phyloP scores from a whole-genome alignment of 1,140 invertebrate genomes.

The Brevipalpus yothersi region DNA sequence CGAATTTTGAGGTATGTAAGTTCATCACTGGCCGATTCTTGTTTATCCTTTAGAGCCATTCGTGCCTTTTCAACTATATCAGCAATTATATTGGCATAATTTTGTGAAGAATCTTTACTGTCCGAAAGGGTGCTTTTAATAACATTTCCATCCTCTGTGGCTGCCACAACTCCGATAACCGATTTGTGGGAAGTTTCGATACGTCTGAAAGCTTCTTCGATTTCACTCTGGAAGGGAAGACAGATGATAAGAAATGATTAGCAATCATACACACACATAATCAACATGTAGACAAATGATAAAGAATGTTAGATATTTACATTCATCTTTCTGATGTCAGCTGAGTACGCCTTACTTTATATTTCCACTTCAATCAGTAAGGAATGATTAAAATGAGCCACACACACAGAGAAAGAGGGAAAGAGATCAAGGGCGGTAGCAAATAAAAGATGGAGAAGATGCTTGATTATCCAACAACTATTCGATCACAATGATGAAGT shows the following conservation, averaged over 20 bases:
- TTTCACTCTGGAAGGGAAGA: conserved; percentile 2
- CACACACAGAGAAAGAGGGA: too few relatives aligned
- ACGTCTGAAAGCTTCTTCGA: conserved; percentile 8
- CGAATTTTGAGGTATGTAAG: conserved; percentile 9
- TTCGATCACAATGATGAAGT: too few relatives aligned
- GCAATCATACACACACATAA: background rate
- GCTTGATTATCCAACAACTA: too few relatives aligned
- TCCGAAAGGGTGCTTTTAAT: conserved; percentile 7
- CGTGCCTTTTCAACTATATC: conserved; percentile 7
- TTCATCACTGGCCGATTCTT: conserved; percentile 8
- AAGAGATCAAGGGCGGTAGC: too few relatives aligned
- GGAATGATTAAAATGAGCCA: too few relatives aligned
- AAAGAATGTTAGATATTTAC: background rate
- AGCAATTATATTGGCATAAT: conserved; percentile 4
- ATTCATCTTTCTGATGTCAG: too few relatives aligned
- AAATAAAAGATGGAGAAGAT: too few relatives aligned
- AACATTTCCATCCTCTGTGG: conserved; percentile 5
- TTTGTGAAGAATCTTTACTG: background rate
- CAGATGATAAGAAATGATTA: background rate
- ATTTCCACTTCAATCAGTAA: too few relatives aligned
- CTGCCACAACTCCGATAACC: conserved; percentile 9
- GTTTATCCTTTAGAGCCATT: conserved; percentile 7
- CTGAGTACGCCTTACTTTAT: too few relatives aligned
- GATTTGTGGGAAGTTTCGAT: conserved; percentile 6
- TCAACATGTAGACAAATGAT: background rate